Percentiles rank a stretch among this genome's conserved stretches.
Conservation (phyloP, 2,113 vertebrate species). For the Antigone vipio region DNA sequence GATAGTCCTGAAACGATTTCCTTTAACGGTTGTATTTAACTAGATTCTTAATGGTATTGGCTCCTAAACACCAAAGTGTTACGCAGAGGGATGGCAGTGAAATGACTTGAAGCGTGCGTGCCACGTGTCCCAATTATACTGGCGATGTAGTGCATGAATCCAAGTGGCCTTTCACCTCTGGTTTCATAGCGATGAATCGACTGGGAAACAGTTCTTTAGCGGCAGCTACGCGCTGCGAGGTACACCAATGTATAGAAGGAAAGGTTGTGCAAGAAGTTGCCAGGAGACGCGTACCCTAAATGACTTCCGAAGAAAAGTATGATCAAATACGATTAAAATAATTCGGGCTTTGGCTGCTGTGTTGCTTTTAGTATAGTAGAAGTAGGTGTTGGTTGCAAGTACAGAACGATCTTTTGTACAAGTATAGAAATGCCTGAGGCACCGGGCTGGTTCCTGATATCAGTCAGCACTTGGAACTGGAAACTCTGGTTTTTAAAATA, state of each 20-base stretch:
- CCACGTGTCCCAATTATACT: rapidly evolving
- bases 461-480: not conserved
- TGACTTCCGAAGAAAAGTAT: not conserved
- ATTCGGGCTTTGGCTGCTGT: not conserved
- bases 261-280: not conserved
- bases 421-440: not conserved
- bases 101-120: not conserved
- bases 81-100: not conserved
- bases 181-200: not conserved
- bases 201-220: not conserved
- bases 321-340: not conserved
- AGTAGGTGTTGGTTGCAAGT: not conserved
- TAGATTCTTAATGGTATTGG: not conserved
- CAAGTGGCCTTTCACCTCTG: not conserved
- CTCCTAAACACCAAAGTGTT: not conserved
- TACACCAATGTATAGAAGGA: rapidly evolving
- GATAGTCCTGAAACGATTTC: not conserved
- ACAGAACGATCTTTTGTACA: not conserved
- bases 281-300: not conserved
- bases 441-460: not conserved
- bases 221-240: not conserved
- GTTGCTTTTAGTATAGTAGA: not conserved
- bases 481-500: not conserved
- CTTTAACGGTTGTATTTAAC: not conserved
- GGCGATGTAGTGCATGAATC: not conserved